Percentiles rank a stretch among this genome's conserved stretches.
Evolutionary conservation across 1,140 invertebrate species (phyloP).

Genomic region (Neodiprion pinetum): DNA sequence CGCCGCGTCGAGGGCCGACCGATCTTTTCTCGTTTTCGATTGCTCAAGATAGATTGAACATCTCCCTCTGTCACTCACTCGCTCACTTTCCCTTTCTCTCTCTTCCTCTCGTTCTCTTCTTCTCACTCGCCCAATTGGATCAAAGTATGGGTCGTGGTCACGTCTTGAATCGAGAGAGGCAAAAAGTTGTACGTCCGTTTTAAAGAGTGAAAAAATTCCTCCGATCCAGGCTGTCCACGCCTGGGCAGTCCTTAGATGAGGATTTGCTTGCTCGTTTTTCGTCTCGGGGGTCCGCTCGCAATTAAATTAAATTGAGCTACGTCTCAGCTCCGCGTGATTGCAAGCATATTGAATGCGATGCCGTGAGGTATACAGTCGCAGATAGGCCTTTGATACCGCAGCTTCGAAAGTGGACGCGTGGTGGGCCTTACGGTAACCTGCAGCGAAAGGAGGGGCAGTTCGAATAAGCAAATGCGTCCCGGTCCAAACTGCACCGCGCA

Average conservation of each 20-base stretch:
- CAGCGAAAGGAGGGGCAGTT: no score
- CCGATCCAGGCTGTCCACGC: not conserved
- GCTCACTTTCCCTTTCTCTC: no score
- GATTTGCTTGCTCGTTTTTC: not conserved
- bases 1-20: not conserved
- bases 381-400: no score
- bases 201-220: not conserved
- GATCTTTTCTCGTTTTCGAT: conserved; percentile 7
- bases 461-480: not conserved
- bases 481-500: not conserved
- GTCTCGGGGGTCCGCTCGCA: not conserved
- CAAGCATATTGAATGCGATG: not conserved
- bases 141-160: not conserved
- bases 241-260: not conserved
- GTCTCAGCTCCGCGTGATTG: not conserved
- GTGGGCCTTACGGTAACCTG: no score
- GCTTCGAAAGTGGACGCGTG: no score
- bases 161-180: conserved; percentile 4
- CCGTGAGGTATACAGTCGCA: no score
- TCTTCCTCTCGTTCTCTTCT: no score
- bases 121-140: not conserved
- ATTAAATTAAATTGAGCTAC: not conserved
- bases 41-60: not conserved
- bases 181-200: not conserved
- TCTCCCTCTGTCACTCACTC: not conserved